Evolutionary conservation across 2,888 invertebrate species (phyloP).

Genomic region (Chrysina gloriosa): DNA sequence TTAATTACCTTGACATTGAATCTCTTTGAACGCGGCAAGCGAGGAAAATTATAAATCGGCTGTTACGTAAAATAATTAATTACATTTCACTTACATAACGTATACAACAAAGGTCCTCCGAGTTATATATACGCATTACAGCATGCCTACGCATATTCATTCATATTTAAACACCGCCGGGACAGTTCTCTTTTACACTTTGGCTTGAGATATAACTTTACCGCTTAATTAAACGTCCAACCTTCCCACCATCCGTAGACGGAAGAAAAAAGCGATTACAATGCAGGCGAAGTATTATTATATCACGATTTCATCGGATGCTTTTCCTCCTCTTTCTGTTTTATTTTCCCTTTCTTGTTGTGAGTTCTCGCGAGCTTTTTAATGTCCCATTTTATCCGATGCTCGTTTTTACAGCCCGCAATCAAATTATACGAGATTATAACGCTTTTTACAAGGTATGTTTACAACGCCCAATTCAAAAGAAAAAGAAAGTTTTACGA

Average conservation of each 20-base stretch:
- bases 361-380: background rate
- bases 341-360: background rate
- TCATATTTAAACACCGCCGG: constrained; percentile 7
- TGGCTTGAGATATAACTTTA: background rate
- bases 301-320: background rate
- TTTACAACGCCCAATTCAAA: too few species aligned
- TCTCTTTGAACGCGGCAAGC: constrained; percentile 14
- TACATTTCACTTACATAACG: constrained; percentile 22
- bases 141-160: constrained; percentile 1
- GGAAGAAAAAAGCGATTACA: background rate
- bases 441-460: background rate
- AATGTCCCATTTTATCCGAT: background rate
- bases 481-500: too few species aligned
- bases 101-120: constrained; percentile 13
- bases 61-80: constrained; percentile 26
- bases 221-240: constrained; percentile 6
- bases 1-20: constrained; percentile 35
- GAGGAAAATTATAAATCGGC: constrained; percentile 21
- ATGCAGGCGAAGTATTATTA: background rate
- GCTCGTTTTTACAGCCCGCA: background rate
- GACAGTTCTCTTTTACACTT: constrained; percentile 18
- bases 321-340: background rate
- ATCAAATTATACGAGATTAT: too few species aligned
- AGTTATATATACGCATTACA: background rate
- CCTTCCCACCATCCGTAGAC: background rate